A percentile compares a stretch with the other conserved stretches of the same genome.
Conservation (phyloP, 2,888 invertebrate genomes). For the Stenodema calcarata region DNA sequence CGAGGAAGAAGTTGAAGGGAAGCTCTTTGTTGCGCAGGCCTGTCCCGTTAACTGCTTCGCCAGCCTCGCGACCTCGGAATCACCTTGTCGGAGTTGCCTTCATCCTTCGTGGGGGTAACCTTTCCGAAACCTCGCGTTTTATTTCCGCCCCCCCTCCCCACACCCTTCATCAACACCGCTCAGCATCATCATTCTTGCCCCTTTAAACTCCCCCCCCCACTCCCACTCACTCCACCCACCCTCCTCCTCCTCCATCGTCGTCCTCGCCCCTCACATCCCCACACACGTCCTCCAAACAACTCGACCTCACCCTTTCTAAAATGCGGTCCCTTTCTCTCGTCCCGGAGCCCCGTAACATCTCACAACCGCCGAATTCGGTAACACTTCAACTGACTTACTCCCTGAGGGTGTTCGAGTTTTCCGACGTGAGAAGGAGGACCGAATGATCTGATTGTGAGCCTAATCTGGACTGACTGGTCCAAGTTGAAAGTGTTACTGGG, state of each 20-base stretch:
- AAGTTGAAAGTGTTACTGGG: too few species aligned
- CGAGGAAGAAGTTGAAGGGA: neutral
- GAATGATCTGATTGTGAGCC: too few species aligned
- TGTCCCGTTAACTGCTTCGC: neutral
- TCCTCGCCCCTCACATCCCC: too few species aligned
- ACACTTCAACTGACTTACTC: too few species aligned
- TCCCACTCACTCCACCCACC: too few species aligned
- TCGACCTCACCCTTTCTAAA: neutral
- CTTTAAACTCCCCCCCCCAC: neutral
- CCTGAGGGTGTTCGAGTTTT: too few species aligned
- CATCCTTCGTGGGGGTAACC: neutral
- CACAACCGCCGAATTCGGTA: too few species aligned
- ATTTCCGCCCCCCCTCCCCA: neutral
- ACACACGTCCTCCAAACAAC: neutral
- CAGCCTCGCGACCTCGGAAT: neutral
- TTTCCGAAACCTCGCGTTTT: constrained; percentile 4
- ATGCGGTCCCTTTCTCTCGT: neutral
- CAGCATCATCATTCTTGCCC: too few species aligned
- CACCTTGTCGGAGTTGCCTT: neutral
- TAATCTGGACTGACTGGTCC: too few species aligned
- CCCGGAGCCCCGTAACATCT: too few species aligned
- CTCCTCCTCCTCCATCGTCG: too few species aligned
- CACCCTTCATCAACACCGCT: neutral
- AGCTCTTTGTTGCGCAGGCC: neutral
- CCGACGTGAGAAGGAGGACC: too few species aligned